phyloP scores from a whole-genome alignment of 2,888 invertebrate genomes.

The Subacronicta megacephala region DNA sequence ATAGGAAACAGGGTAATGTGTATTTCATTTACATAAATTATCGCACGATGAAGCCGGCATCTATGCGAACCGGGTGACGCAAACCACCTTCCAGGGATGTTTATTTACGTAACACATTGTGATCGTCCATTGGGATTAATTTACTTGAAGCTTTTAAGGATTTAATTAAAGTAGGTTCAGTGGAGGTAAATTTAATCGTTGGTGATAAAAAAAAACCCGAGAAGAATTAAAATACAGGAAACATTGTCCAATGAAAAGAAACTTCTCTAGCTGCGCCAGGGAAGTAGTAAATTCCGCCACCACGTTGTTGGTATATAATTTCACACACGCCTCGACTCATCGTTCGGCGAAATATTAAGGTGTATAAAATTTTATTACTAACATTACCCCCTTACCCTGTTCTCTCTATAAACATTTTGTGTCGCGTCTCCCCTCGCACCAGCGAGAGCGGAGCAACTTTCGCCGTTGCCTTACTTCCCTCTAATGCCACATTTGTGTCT shows the following conservation, averaged over 20 bases:
- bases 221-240: conserved; percentile 39
- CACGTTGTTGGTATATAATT: conserved; percentile 79
- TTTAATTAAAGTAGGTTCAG: conserved; percentile 54
- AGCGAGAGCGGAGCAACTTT: conserved; percentile 64
- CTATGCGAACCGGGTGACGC: conserved; percentile 66
- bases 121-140: conserved; percentile 77
- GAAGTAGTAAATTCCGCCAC: conserved; percentile 77
- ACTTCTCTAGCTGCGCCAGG: conserved; percentile 58
- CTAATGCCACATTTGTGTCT: conserved; percentile 86
- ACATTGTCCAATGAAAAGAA: conserved; percentile 58
- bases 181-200: conserved; percentile 50
- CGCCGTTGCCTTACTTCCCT: conserved; percentile 78
- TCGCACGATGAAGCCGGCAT: conserved; percentile 75
- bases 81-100: conserved; percentile 66
- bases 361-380: conserved; percentile 88
- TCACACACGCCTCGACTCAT: conserved; percentile 86
- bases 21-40: conserved; percentile 88
- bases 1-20: conserved; percentile 83
- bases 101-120: conserved; percentile 79
- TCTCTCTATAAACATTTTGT: conserved; percentile 84
- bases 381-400: conserved; percentile 83
- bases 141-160: conserved; percentile 72
- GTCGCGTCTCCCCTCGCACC: conserved; percentile 70
- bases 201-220: conserved; percentile 41
- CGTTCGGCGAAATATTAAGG: conserved; percentile 87